Percentiles rank a stretch among this genome's conserved stretches.
Conservation (phyloP, 2,797 vertebrate genomes). For the Esox lucius region DNA sequence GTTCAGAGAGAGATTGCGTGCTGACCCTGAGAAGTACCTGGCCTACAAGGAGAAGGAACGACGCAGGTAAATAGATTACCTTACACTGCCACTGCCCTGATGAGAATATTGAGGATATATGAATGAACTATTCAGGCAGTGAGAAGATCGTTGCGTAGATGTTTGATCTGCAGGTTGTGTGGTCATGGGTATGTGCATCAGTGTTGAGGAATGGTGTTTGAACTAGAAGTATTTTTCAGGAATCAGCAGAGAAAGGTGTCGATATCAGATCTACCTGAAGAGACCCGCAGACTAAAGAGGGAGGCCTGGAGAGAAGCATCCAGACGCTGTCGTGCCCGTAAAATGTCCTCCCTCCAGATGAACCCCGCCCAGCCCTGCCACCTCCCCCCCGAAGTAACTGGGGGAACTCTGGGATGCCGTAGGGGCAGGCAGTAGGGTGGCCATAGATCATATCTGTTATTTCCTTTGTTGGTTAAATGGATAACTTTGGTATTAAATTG, state of each 20-base stretch:
- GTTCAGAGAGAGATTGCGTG: conserved; percentile 46
- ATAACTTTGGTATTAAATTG: not conserved
- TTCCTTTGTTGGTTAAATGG: not conserved
- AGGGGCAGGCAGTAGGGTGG: not conserved
- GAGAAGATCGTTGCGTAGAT: not conserved
- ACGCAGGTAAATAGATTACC: conserved; percentile 31
- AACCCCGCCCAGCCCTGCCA: not conserved
- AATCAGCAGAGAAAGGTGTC: conserved; percentile 42
- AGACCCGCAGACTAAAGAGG: conserved; percentile 40
- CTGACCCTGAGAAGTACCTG: conserved; percentile 40
- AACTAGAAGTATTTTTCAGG: conserved; percentile 19
- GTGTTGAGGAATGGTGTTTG: not conserved
- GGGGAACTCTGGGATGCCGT: not conserved
- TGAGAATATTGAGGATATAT: not conserved
- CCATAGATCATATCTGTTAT: not conserved
- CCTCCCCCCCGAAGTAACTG: not conserved
- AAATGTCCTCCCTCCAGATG: conserved; percentile 14
- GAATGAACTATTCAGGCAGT: not conserved
- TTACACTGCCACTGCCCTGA: not conserved
- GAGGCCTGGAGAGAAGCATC: conserved; percentile 49
- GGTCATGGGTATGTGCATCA: not conserved
- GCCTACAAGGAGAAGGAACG: conserved; percentile 48
- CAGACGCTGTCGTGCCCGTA: conserved; percentile 39
- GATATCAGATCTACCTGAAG: conserved; percentile 48
- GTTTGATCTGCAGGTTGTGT: not conserved